Conservation (phyloP, 2,113 vertebrate genomes). For the Macquaria australasica region DNA sequence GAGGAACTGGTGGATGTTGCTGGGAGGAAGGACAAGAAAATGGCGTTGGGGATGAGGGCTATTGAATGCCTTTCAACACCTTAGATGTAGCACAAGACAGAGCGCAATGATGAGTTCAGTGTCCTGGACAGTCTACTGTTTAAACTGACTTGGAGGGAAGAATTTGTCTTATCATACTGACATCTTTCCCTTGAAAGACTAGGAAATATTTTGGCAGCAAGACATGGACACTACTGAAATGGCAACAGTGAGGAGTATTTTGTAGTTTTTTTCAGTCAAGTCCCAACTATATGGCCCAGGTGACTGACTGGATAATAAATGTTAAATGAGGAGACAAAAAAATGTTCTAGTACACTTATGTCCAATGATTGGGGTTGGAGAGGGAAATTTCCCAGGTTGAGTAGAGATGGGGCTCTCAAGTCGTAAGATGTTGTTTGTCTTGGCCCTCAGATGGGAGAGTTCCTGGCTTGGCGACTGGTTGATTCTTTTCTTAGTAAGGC, state of each 20-base stretch:
- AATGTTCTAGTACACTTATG: neutral
- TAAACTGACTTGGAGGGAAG: neutral
- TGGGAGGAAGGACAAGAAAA: neutral
- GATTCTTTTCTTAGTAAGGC: constrained; percentile 29
- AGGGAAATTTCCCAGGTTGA: constrained; percentile 13
- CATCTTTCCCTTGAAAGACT: neutral
- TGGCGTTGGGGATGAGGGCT: neutral
- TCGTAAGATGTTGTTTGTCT: constrained; percentile 20
- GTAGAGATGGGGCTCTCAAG: constrained; percentile 6
- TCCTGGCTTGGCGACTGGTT: constrained; percentile 35
- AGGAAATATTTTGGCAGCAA: neutral
- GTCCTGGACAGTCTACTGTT: neutral
- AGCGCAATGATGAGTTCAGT: neutral
- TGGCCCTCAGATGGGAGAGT: neutral
- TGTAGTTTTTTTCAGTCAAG: neutral
- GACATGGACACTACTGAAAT: neutral
- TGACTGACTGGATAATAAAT: neutral
- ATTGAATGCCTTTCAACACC: neutral
- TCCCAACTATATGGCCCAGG: neutral
- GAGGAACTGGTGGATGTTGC: neutral
- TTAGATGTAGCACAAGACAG: neutral
- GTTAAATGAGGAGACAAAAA: neutral
- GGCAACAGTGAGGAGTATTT: neutral
- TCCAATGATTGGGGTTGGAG: neutral
- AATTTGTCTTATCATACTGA: neutral